Base-by-base conservation (phyloP, 2,888 invertebrate species). In the Mamestra brassicae region DNA sequence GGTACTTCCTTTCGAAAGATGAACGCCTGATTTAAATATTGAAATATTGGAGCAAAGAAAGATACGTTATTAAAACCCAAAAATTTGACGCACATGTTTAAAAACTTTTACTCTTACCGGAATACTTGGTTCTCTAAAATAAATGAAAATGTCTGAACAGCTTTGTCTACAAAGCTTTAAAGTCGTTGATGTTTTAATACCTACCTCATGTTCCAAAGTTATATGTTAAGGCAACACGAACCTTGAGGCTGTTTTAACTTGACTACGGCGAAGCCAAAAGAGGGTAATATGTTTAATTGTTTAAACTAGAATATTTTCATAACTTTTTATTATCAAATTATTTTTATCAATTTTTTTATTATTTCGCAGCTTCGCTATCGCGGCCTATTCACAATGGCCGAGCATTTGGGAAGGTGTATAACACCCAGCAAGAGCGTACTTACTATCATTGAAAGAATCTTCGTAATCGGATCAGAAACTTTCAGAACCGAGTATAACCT, bases 171-270 rank as follows among this genome's bases (percentile, higher is more conserved):
- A 52, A 17, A 36, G 74, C 45, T 38, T 54, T 36, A 36, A 54
- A 62, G 10, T 62, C 61, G 52, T 73, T 74, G 61, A 45, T 62
- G 45, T 74, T 73, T 74, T 52, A 61, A 26, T 62, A 52, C 36
- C 62, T 62, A 52, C 36, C 62, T 74, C 45, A 52, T 36, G 62
- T 62, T 52, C 8, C 8, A 45, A 73, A 74, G 36, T 74, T 61
- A 45, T 52, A n/a, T 45, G 62, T 26, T n/a, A 45, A 61, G 52
- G 13, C 45, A 74, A 52, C 52, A 52, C 7, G 13, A 74, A 50
- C 60, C 74, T 61, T 45, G 10, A 45, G 74, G 52, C 52, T 7
- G 26, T 36, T 62, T 71, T 52, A 3, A 52, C 15, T 13, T 17
- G 34, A 10, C 42, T 52, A 52, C 13, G 13, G 47, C 6, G 4